Base-by-base conservation (phyloP, 2,888 invertebrate genomes). In the Bugulina stolonifera region DNA sequence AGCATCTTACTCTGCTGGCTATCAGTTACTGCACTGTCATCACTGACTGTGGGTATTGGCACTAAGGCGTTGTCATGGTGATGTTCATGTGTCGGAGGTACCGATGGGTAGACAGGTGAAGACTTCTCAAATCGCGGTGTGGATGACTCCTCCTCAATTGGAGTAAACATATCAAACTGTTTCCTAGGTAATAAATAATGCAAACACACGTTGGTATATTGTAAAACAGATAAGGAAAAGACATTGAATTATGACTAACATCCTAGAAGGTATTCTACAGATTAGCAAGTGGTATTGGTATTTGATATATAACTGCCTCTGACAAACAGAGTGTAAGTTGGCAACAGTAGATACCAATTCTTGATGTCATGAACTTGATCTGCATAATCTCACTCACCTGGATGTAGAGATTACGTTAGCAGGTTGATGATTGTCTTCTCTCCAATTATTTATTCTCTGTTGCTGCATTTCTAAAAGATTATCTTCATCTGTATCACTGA, bases 121-220 rank as follows among this genome's bases (percentile, higher is more conserved):
- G 14, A 14, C 32, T 64, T 22, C 3, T 64, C 64, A 29, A 64
- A 18, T 32, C 14, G 32, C 3, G 64, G 64, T 14, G 25, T 64
- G 10, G 64, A 27, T 64, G 64, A 27, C 64, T 64, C 64, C n/a
- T 64, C 64, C 32, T 64, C 64, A 29, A 64, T 64, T 10, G 64
- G 64, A 64, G 64, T 64, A n/a, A 64, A 64, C 32, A 64, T 2
- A n/a, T 64, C 32, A 34, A 64, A 64, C 18, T 22, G 64, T 64
- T 64, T 22, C 32, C 64, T 64, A 32, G n/a, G n/a, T n/a, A n/a
- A n/a, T n/a, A n/a, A n/a, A n/a, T n/a, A n/a, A n/a, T n/a, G n/a
- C n/a, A n/a, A n/a, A n/a, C n/a, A n/a, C n/a, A n/a, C n/a, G n/a
- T n/a, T n/a, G n/a, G n/a, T n/a, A n/a, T n/a, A n/a, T n/a, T n/a